Conservation (phyloP, 1,140 invertebrate species). For the Pseudachorutes palmiensis region DNA sequence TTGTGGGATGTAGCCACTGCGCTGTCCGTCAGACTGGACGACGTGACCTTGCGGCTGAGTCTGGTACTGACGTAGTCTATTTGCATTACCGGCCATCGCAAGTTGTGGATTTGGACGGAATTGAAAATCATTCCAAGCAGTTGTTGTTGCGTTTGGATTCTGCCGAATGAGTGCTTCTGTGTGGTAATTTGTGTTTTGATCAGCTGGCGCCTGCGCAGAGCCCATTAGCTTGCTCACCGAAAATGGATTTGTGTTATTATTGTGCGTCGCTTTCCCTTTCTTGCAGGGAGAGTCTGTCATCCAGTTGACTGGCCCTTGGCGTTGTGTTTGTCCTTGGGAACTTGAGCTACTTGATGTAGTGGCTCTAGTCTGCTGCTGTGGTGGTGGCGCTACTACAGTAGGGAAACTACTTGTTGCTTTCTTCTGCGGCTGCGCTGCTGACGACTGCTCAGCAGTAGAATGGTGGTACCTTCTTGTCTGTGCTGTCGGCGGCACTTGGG, state of each 20-base stretch:
- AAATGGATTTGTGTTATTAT: slow-evolving; percentile 27
- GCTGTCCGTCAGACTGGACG: slow-evolving; percentile 9
- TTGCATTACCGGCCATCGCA: not conserved
- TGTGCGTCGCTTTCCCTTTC: not conserved
- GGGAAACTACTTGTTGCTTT: too few species aligned
- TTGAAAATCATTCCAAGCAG: slow-evolving; percentile 24
- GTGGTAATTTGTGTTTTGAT: slow-evolving; percentile 23
- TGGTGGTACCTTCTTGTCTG: too few species aligned
- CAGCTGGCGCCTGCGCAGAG: not conserved
- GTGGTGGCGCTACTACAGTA: too few species aligned
- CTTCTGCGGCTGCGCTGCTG: too few species aligned
- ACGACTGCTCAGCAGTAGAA: too few species aligned
- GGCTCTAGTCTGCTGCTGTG: too few species aligned
- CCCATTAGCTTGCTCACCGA: slow-evolving; percentile 35
- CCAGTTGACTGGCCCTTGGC: slow-evolving; percentile 27
- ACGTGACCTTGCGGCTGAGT: not conserved
- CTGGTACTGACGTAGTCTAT: slow-evolving; percentile 4
- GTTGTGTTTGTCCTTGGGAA: too few species aligned
- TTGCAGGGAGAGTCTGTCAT: slow-evolving; percentile 30
- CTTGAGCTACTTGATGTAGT: too few species aligned
- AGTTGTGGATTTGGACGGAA: slow-evolving; percentile 9
- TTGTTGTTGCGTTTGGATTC: slow-evolving; percentile 3
- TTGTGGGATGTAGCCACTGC: too few species aligned
- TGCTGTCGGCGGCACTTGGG: too few species aligned
- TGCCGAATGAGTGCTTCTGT: slow-evolving; percentile 31